Percentiles rank a stretch among this genome's conserved stretches.
phyloP scores from a whole-genome alignment of 2,888 invertebrate species.

The Pristionchus fissidentatus region DNA sequence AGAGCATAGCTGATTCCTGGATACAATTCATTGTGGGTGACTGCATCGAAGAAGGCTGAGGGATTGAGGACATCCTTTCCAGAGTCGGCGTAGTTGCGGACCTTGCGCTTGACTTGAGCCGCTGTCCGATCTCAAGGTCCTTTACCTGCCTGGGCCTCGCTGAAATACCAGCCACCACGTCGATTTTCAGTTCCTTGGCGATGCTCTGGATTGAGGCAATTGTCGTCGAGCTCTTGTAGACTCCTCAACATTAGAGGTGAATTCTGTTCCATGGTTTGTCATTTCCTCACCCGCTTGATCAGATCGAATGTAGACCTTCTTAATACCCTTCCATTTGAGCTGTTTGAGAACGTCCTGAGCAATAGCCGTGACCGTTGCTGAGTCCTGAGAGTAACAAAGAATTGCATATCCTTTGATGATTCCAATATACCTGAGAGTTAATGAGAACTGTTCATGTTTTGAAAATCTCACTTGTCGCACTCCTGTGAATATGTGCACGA shows the following conservation, averaged over 20 bases:
- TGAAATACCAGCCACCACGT: background rate
- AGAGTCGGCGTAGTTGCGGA: background rate
- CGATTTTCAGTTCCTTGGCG: background rate
- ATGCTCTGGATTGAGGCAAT: background rate
- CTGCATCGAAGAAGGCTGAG: background rate
- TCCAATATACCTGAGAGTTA: background rate
- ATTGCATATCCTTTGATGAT: too few relatives aligned
- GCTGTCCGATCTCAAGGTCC: background rate
- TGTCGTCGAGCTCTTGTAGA: background rate
- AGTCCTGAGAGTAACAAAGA: background rate
- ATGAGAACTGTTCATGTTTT: background rate
- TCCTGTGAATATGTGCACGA: background rate
- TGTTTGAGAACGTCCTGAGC: background rate
- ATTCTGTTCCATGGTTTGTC: background rate
- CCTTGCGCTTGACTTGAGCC: background rate
- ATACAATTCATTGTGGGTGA: background rate
- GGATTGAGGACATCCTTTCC: background rate
- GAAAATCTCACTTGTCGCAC: background rate
- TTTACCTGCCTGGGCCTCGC: background rate
- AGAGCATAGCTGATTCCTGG: background rate
- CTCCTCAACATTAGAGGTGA: background rate
- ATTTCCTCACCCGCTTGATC: background rate
- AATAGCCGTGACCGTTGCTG: background rate
- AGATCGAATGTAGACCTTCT: background rate
- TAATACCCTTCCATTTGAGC: background rate